Evolutionary conservation across 2,113 vertebrate species (phyloP).

Genomic region (Tricholaema leucomelas): DNA sequence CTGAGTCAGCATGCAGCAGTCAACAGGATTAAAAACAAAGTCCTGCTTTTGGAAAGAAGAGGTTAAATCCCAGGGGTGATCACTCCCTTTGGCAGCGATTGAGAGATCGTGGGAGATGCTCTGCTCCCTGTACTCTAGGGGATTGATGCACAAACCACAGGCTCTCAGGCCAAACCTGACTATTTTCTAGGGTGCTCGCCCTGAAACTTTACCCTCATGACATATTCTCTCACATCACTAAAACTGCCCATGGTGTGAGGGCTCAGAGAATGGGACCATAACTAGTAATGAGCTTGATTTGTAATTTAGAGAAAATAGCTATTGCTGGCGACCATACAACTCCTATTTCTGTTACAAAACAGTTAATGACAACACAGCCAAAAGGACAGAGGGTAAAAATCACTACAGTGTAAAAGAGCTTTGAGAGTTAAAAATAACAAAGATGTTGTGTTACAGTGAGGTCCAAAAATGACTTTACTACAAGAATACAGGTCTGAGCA

Average conservation of each 20-base stretch:
- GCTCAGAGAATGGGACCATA: background rate
- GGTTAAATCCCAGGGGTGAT: background rate
- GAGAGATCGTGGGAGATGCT: background rate
- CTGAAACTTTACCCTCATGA: background rate
- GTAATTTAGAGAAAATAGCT: background rate
- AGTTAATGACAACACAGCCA: background rate
- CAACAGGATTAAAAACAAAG: background rate
- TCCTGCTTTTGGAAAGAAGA: background rate
- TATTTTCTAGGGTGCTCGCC: background rate
- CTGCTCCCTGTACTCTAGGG: background rate
- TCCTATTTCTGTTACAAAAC: background rate
- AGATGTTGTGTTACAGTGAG: background rate
- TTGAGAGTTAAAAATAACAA: background rate
- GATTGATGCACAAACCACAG: fast-evolving
- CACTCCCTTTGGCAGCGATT: background rate
- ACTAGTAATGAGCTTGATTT: background rate
- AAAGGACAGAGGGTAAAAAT: background rate
- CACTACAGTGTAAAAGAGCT: background rate
- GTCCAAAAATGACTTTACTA: background rate
- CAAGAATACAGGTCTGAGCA: background rate
- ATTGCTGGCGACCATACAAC: background rate
- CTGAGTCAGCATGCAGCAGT: background rate
- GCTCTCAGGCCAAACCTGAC: background rate
- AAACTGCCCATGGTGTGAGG: background rate
- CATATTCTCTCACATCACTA: background rate